These are phyloP conservation scores for Pogonognathellus flavescens DNA, from an alignment of 1,140 invertebrate genomes.

Conservation along the genomic window DNA sequence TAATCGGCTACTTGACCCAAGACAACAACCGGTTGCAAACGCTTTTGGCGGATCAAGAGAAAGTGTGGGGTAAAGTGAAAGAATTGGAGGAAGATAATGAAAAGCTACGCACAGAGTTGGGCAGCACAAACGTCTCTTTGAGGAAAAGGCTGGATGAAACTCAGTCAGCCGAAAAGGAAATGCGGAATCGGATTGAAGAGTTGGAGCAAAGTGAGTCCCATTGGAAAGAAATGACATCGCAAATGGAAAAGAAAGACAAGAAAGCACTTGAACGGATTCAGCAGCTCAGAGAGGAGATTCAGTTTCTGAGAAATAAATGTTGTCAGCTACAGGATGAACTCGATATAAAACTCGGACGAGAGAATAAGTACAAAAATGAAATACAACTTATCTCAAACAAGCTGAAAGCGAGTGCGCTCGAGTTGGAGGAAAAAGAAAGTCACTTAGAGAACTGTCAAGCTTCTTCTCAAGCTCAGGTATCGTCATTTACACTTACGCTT, in stretches of 20 bases:
- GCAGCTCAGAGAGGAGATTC: constrained; percentile 60
- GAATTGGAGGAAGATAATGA: constrained; percentile 69
- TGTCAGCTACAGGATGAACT: constrained; percentile 65
- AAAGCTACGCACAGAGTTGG: constrained; percentile 67
- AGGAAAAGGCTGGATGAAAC: constrained; percentile 67
- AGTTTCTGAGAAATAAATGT: constrained; percentile 63
- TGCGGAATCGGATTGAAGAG: constrained; percentile 69
- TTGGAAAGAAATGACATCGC: constrained; percentile 64
- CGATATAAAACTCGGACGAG: constrained; percentile 52
- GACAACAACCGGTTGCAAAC: constrained; percentile 67
- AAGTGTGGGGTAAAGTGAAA: constrained; percentile 67
- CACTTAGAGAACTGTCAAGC: constrained; percentile 55
- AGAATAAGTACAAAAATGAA: constrained; percentile 62
- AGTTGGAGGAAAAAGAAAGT: constrained; percentile 64
- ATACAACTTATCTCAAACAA: constrained; percentile 59
- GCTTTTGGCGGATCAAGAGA: constrained; percentile 70
- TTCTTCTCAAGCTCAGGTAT: constrained; percentile 61
- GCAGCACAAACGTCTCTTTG: constrained; percentile 62
- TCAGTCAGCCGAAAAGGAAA: constrained; percentile 67
- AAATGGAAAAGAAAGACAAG: constrained; percentile 63
- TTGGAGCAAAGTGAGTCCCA: constrained; percentile 68
- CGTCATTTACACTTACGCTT: not conserved
- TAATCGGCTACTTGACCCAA: constrained; percentile 67
- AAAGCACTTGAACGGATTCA: constrained; percentile 59
- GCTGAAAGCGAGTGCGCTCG: constrained; percentile 53